Base-by-base conservation (phyloP, 2,797 vertebrate species). In the Argentina silus region DNA sequence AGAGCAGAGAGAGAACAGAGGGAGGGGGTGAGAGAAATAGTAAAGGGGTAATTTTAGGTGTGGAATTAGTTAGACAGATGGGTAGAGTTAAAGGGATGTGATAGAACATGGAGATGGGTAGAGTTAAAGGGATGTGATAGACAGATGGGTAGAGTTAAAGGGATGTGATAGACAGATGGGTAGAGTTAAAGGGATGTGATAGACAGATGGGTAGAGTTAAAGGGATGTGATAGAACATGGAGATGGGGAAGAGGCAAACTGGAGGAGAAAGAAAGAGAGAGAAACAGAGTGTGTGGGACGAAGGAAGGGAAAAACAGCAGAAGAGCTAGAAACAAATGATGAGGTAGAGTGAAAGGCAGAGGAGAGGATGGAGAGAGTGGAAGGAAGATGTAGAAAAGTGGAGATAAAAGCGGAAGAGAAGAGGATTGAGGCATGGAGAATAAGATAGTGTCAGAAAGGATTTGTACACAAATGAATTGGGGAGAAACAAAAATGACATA, bases 401-500 rank as follows among this genome's bases (percentile, higher is more conserved):
- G 69, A 47, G 72, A 43, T 27, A 66, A 44, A 50, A 57, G 27
- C 27, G 59, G 12, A 21, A 61, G 59, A 59, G 36, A 57, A 74
- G 75, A 55, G 81, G 82, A 86, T 86, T 87, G 86, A 75, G 79
- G 79, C 82, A 74, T 63, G 76, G 74, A 76, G 83, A 89, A 86
- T 83, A 70, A 85, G 76, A 82, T 23, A 12, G 63, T 6, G 12
- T 48, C n/a, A 50, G 47, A 21, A 11, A 44, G 3, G 17, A 45
- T 66, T 17, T 50, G 44, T 66, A 10, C 23, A 19, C 17, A 87
- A 78, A 71, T 82, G 82, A 36, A 36, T 2, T 36, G 79, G 85
- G 81, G 76, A 75, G 83, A 83, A 88, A 87, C 86, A 85, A 77
- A 87, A 83, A 45, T 81, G 55, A 53, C 6, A 53, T 15, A 85